Base-by-base conservation (phyloP, 2,113 vertebrate genomes). In the Agelaius tricolor region DNA sequence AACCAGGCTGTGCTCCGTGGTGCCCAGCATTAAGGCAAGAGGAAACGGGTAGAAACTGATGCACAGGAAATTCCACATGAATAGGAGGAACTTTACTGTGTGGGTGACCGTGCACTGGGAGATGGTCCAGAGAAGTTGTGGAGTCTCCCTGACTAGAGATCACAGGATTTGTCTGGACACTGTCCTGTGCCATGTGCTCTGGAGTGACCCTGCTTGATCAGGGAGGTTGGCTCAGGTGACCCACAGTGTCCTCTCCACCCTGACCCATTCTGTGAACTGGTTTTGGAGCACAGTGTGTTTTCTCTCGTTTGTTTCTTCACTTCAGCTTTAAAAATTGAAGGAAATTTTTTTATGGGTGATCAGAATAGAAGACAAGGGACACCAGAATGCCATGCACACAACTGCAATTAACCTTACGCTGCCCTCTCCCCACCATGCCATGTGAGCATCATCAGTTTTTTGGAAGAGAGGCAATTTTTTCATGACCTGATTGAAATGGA, bases 401-500 rank as follows among this genome's bases (percentile, higher is more conserved):
- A 5, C 20, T 6, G 17, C 35, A 7, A 2, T 49, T 43, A 3
- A 33, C 58, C 17, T 8, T 9, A 22, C 4, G 4, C 1, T 6
- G n/a, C 31, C 9, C 2, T 16, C 54, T 62, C n/a, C 46, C n/a
- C 51, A 2, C 9, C 10, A 1, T 1, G 1, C 31, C 12, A 13
- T 1, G 0, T 5, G 16, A 71, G 5, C 39, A 33, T 3, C 16
- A 14, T 3, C 4, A 3, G 0, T 17, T 58, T 41, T 33, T 35
- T 35, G 3, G 8, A 41, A 72, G 30, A 3, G 19, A 41, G 35
- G 20, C 15, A 18, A 23, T 22, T 94, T 65, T 35, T 84, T 52
- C 1, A 5, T 52, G 9, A 43, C 13, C 14, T 66, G 37, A 15
- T 14, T 30, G 30, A 78, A 71, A 19, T 9, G 1, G 2, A 27